phyloP scores from a whole-genome alignment of 2,888 invertebrate species.

The Apodemia mormo region DNA sequence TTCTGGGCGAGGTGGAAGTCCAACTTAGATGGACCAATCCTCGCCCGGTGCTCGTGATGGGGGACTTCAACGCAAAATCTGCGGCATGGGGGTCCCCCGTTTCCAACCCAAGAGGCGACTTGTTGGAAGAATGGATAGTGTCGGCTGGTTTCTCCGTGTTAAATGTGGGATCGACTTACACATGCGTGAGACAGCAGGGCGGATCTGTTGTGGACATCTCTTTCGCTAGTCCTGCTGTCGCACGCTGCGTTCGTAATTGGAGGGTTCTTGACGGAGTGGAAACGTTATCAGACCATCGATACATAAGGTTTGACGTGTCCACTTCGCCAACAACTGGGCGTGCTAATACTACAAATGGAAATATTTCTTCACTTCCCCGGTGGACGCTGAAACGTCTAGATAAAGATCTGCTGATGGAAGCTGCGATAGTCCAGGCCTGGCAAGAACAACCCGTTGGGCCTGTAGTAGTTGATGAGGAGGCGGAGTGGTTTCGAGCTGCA shows the following conservation, averaged over 20 bases:
- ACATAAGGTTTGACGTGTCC: conserved; percentile 18
- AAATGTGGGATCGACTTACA: too few relatives aligned
- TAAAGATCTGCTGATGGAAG: conserved; percentile 26
- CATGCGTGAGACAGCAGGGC: conserved; percentile 35
- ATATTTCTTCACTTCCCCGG: conserved; percentile 14
- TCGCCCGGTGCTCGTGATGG: conserved; percentile 19
- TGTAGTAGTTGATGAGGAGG: conserved; percentile 2
- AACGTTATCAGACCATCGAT: conserved; percentile 33
- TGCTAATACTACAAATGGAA: too few relatives aligned
- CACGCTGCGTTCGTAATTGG: conserved; percentile 26
- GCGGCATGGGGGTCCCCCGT: conserved; percentile 26
- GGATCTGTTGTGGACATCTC: conserved; percentile 36
- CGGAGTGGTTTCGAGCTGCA: conserved; percentile 16
- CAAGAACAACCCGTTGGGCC: neutral
- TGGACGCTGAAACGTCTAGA: conserved; percentile 30
- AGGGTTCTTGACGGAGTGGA: conserved; percentile 23
- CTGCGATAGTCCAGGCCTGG: conserved; percentile 32
- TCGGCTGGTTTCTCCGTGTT: too few relatives aligned
- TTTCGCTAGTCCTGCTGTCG: conserved; percentile 26
- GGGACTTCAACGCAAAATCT: conserved; percentile 35
- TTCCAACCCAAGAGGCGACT: conserved; percentile 18
- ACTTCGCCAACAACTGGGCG: too few relatives aligned
- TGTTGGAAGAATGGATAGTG: too few relatives aligned
- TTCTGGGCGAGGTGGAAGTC: conserved; percentile 21
- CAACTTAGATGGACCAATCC: neutral